phyloP scores from a whole-genome alignment of 2,113 vertebrate species.

The Nycticebus coucang region DNA sequence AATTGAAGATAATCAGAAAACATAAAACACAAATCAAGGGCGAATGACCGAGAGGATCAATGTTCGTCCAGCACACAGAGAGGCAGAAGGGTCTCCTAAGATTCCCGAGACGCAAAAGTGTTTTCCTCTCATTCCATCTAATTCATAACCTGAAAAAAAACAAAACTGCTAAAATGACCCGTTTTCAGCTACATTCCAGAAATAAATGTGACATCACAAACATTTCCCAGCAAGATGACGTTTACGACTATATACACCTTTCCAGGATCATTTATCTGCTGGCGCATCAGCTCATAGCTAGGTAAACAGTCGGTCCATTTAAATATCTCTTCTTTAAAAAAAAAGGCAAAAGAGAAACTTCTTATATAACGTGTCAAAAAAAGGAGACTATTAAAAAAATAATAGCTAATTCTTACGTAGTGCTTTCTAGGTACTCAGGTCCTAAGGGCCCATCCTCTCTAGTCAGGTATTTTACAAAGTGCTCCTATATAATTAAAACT shows the following conservation, averaged over 20 bases:
- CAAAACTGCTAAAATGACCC: not conserved
- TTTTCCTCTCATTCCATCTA: accelerated
- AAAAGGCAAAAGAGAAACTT: not conserved
- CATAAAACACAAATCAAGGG: not conserved
- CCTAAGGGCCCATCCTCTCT: not conserved
- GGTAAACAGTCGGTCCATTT: not conserved
- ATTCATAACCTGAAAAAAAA: not conserved
- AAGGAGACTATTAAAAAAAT: not conserved
- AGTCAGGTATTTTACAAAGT: not conserved
- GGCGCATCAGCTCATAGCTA: not conserved
- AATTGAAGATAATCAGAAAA: not conserved
- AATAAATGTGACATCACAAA: not conserved
- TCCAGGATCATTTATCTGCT: not conserved
- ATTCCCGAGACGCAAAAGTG: not conserved
- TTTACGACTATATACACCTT: not conserved
- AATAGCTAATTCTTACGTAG: not conserved
- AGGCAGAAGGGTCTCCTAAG: not conserved
- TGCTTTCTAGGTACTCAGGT: not conserved
- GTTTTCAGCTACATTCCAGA: not conserved
- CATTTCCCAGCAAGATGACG: not conserved
- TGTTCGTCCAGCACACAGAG: not conserved
- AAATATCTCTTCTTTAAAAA: not conserved
- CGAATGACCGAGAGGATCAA: not conserved
- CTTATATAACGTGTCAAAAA: not conserved
- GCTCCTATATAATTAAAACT: not conserved